phyloP scores from a whole-genome alignment of 2,888 invertebrate genomes.

The Herminia tarsipennalis region DNA sequence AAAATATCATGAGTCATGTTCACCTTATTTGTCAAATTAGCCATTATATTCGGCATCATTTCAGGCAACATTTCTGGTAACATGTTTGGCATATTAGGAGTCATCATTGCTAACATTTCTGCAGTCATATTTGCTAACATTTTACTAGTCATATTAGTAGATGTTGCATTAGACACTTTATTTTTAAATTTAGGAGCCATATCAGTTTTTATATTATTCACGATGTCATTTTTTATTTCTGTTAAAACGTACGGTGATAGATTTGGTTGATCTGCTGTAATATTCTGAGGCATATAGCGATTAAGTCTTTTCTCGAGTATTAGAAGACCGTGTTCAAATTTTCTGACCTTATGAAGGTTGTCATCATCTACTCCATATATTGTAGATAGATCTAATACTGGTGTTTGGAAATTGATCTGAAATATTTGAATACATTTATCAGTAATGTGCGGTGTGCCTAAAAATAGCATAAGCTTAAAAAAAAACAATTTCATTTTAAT shows the following conservation, averaged over 20 bases:
- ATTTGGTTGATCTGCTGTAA: slow-evolving; percentile 13
- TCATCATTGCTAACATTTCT: slow-evolving; percentile 14
- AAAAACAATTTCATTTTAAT: too few relatives aligned
- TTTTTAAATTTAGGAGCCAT: slow-evolving; percentile 7
- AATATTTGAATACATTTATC: slow-evolving; percentile 4
- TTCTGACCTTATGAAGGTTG: slow-evolving; percentile 52
- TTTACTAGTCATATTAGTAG: slow-evolving; percentile 22
- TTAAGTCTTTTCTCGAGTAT: slow-evolving; percentile 55
- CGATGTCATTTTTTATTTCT: slow-evolving; percentile 30
- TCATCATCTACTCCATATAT: slow-evolving; percentile 67
- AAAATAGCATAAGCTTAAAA: too few relatives aligned
- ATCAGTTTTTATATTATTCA: slow-evolving; percentile 29
- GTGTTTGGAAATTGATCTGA: slow-evolving; percentile 72
- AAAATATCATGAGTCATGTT: slow-evolving; percentile 3
- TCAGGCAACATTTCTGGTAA: slow-evolving; percentile 28
- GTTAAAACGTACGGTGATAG: slow-evolving; percentile 16
- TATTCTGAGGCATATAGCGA: slow-evolving; percentile 53
- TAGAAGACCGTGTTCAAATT: slow-evolving; percentile 59
- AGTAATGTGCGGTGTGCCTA: not conserved
- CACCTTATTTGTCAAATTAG: slow-evolving; percentile 17
- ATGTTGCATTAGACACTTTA: slow-evolving; percentile 5
- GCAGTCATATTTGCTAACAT: slow-evolving; percentile 22
- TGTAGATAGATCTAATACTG: slow-evolving; percentile 66
- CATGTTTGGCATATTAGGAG: slow-evolving; percentile 23
- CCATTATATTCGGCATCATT: slow-evolving; percentile 19